Evolutionary conservation across 2,113 vertebrate genomes (phyloP).

Genomic region (Recurvirostra avosetta): DNA sequence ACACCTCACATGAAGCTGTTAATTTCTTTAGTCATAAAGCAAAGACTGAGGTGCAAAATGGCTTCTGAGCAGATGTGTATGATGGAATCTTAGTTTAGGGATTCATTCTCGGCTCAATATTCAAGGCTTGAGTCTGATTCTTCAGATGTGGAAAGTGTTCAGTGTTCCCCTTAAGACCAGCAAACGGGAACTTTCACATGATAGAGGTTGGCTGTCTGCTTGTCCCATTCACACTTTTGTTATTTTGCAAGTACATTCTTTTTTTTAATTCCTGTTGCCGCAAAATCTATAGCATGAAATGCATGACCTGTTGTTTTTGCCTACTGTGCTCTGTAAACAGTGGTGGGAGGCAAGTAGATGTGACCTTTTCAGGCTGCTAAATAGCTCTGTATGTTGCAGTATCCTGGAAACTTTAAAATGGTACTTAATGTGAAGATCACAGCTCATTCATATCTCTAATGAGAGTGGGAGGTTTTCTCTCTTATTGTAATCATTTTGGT

Average conservation of each 20-base stretch:
- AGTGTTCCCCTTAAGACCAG: not conserved
- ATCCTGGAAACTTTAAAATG: constrained; percentile 32
- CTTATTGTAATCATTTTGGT: not conserved
- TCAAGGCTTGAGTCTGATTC: not conserved
- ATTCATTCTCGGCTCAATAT: not conserved
- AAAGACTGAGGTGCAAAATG: not conserved
- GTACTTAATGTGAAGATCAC: constrained; percentile 6
- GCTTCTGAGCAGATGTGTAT: constrained; percentile 40
- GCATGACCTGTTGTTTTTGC: not conserved
- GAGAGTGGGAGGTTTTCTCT: constrained; percentile 4
- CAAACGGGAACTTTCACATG: not conserved
- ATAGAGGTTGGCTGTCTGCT: not conserved
- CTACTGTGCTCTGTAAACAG: not conserved
- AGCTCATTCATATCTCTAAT: constrained; percentile 32
- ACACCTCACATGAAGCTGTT: not conserved
- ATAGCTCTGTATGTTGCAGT: not conserved
- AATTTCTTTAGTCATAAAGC: constrained; percentile 30
- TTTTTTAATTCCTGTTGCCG: not conserved
- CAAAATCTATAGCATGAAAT: not conserved
- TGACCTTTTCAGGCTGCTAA: constrained; percentile 57
- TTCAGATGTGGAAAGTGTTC: not conserved
- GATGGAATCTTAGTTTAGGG: constrained; percentile 41
- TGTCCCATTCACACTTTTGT: not conserved
- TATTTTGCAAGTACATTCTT: not conserved
- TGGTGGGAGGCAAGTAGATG: constrained; percentile 1